These are phyloP conservation scores for Autographa gamma DNA, from an alignment of 2,888 invertebrate species.

Conservation along the genomic window DNA sequence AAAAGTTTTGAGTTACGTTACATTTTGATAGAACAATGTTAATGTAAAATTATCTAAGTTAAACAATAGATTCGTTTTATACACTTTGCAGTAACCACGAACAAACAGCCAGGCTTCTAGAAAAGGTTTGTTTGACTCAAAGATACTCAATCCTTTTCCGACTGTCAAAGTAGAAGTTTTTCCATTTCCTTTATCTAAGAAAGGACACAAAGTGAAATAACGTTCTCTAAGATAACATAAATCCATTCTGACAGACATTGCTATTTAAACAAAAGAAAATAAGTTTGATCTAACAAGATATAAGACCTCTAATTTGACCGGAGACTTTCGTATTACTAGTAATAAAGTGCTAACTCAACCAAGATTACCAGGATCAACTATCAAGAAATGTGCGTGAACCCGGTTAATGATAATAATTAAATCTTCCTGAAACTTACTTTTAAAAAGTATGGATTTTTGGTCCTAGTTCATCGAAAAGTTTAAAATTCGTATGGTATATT, in stretches of 20 bases:
- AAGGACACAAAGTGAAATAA: not conserved
- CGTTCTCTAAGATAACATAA: not conserved
- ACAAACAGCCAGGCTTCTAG: not conserved
- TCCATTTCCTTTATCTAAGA: not conserved
- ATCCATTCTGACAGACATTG: not conserved
- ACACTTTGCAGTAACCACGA: not conserved
- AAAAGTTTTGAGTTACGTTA: not conserved
- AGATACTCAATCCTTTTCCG: not conserved
- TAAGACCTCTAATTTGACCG: too few species aligned
- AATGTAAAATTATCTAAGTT: not conserved
- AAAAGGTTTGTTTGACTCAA: not conserved
- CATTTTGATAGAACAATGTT: not conserved
- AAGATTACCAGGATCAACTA: too few species aligned
- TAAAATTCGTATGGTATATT: too few species aligned
- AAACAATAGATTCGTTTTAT: not conserved
- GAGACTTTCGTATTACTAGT: too few species aligned
- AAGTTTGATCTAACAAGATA: too few species aligned
- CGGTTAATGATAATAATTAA: too few species aligned
- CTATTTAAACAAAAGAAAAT: too few species aligned
- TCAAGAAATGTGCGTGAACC: too few species aligned
- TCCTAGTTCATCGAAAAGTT: too few species aligned
- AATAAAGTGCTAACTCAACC: too few species aligned
- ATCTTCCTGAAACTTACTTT: too few species aligned
- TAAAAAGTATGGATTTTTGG: too few species aligned
- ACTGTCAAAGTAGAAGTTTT: constrained; percentile 4